Conservation (phyloP, 2,797 vertebrate species). For the Argyrosomus regius region DNA sequence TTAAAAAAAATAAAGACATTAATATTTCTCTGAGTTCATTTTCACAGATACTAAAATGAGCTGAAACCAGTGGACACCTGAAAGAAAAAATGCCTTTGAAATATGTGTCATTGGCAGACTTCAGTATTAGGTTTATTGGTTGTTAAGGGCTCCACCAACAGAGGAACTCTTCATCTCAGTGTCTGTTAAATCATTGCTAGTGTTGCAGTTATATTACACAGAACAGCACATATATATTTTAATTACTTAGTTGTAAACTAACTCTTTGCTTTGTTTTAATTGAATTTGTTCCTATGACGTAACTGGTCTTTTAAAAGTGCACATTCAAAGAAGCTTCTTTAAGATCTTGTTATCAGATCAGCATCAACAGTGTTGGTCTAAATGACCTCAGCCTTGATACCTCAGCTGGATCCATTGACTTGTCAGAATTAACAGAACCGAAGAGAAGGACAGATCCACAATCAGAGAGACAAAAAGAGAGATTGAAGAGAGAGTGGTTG, state of each 20-base stretch:
- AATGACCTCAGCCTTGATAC: conserved; percentile 11
- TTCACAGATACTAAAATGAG: neutral
- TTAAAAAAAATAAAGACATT: neutral
- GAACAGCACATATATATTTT: neutral
- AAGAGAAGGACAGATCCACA: conserved; percentile 9
- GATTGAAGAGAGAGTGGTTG: neutral
- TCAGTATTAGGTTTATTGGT: neutral
- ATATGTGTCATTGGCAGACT: neutral
- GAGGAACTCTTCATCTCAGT: neutral
- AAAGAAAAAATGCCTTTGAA: neutral
- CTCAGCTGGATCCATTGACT: conserved; percentile 1
- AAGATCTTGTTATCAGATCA: neutral
- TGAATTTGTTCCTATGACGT: neutral
- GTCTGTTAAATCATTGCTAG: neutral
- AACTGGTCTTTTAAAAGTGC: neutral
- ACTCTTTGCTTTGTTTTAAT: neutral
- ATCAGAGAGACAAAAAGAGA: conserved; percentile 8
- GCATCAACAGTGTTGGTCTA: neutral
- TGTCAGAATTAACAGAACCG: neutral
- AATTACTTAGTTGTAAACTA: neutral
- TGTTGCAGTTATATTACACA: neutral
- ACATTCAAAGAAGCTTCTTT: neutral
- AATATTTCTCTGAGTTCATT: neutral
- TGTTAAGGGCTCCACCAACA: neutral
- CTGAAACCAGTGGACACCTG: neutral